Base-by-base conservation (phyloP, 2,113 vertebrate species). In the Cranoglanis bouderius region DNA sequence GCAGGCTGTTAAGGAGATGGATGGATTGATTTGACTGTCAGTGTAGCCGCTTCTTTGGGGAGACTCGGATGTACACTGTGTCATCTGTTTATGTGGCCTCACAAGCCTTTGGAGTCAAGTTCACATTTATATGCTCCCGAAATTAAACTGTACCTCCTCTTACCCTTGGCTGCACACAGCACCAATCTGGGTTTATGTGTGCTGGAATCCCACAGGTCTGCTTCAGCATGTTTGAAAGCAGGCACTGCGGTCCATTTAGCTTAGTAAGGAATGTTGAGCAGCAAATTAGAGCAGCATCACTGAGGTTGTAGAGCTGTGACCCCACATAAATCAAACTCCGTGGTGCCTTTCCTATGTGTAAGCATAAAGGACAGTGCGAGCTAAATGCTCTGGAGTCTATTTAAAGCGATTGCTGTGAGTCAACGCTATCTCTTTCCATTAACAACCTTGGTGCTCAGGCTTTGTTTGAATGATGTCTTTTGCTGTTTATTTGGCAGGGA, bases 1-100 rank as follows among this genome's bases (percentile, higher is more conserved):
- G 94, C 92, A 89, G 65, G 91, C 91, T 83, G 87, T 94, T 94
- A 95, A 91, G 65, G 90, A 93, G 92, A 94, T 59, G 88, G 74
- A 67, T 84, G 87, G 89, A 90, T 90, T 89, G 88, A 90, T 92
- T 87, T 86, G 81, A 86, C 84, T 84, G 61, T 88, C 72, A 87
- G 61, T 67, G 85, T 32, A 67, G 65, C 43, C 7, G 14, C 75
- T 19, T 70, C 88, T 65, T 70, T 32, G n/a, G 65, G 86, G 80
- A 74, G 46, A 74, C 90, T 86, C 88, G 67, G 83, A 84, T 86
- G 89, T 87, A 82, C 86, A 35, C 46, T 85, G 81, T 86, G 81
- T 90, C 88, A 89, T 89, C 85, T 90, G 90, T 90, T 91, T 88
- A 84, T 59, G 85, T 78, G 85, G 88, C 86, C 86, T 87, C 84